Evolutionary conservation across 1,140 invertebrate species (phyloP).

Genomic region (Pseudomyrmex gracilis): DNA sequence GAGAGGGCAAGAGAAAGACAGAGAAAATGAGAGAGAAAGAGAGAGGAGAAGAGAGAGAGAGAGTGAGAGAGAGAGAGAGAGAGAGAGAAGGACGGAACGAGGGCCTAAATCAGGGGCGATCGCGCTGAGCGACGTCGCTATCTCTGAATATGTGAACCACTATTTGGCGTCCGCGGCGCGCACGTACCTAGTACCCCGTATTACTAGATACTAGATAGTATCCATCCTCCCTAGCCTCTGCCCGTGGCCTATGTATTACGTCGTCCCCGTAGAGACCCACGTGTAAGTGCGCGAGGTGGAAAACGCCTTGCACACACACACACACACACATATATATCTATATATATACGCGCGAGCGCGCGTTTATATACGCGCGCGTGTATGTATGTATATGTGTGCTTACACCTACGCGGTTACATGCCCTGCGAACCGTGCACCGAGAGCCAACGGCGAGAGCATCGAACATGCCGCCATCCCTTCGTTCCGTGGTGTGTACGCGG

Average conservation of each 20-base stretch:
- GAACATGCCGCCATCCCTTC: conserved; percentile 54
- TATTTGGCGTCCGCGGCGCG: conserved; percentile 82
- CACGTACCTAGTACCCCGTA: conserved; percentile 81
- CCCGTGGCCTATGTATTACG: conserved; percentile 69
- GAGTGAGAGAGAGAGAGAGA: conserved; percentile 10
- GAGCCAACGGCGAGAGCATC: conserved; percentile 57
- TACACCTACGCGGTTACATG: conserved; percentile 72
- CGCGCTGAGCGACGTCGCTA: conserved; percentile 80
- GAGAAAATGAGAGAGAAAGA: conserved; percentile 9
- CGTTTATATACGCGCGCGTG: conserved; percentile 42
- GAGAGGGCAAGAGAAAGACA: conserved; percentile 40
- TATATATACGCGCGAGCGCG: background rate
- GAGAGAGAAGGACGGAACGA: conserved; percentile 54
- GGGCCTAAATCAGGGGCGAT: conserved; percentile 83
- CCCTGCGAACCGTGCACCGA: conserved; percentile 61
- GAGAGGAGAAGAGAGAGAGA: background rate
- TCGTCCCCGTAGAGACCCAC: conserved; percentile 54
- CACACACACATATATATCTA: background rate
- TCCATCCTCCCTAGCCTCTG: conserved; percentile 72
- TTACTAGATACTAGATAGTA: conserved; percentile 83
- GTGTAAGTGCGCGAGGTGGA: conserved; percentile 64
- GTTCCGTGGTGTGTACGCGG: conserved; percentile 43
- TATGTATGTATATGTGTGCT: conserved; percentile 49
- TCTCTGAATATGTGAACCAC: conserved; percentile 84
- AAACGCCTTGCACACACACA: conserved; percentile 60